phyloP scores from a whole-genome alignment of 2,888 invertebrate species.

The Pachymerium ferrugineum region DNA sequence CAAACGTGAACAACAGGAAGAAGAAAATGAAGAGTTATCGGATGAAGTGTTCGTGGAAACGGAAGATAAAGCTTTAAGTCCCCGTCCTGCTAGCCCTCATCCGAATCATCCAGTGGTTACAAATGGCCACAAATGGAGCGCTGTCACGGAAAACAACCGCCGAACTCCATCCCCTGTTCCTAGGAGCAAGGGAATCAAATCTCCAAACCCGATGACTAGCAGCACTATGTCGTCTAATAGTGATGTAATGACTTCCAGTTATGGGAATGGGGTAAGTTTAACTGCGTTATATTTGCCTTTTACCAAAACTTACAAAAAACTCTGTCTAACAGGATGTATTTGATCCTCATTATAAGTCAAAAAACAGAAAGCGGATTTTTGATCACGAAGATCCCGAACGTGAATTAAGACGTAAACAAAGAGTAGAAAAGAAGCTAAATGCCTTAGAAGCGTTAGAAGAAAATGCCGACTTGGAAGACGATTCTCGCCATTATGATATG shows the following conservation, averaged over 20 bases:
- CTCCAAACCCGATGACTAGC: conserved; percentile 23
- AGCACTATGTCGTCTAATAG: conserved; percentile 25
- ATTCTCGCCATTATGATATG: conserved; percentile 65
- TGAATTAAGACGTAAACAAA: conserved; percentile 58
- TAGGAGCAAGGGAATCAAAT: background rate
- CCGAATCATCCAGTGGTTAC: conserved; percentile 33
- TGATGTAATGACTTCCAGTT: conserved; percentile 23
- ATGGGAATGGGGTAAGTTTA: conserved; percentile 28
- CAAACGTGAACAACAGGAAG: background rate
- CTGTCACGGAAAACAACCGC: conserved; percentile 31
- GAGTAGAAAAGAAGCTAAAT: conserved; percentile 78
- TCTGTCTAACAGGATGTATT: conserved; percentile 35
- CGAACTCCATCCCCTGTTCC: conserved; percentile 33
- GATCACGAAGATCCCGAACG: conserved; percentile 38
- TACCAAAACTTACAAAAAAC: too few relatives aligned
- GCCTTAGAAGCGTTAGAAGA: conserved; percentile 65
- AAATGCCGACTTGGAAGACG: conserved; percentile 53
- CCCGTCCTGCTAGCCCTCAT: conserved; percentile 31
- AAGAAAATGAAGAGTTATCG: background rate
- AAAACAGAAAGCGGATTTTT: conserved; percentile 36
- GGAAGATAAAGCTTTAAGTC: conserved; percentile 35
- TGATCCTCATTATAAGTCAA: conserved; percentile 32
- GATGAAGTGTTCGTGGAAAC: too few relatives aligned
- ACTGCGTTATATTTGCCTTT: too few relatives aligned
- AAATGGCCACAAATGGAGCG: conserved; percentile 34